Evolutionary conservation across 2,113 vertebrate genomes (phyloP).

Genomic region (Etheostoma spectabile): DNA sequence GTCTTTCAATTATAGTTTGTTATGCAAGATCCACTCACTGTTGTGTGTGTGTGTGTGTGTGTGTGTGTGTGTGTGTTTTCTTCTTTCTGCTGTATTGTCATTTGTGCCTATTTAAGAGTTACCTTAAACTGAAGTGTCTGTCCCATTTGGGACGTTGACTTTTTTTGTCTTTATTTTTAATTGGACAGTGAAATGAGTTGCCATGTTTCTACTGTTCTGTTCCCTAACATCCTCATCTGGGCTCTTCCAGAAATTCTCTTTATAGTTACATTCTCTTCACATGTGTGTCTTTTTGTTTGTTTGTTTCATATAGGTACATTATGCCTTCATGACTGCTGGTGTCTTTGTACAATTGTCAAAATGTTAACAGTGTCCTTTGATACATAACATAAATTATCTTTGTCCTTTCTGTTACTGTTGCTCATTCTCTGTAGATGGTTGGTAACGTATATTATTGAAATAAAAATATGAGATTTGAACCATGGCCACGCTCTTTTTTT

Average conservation of each 20-base stretch:
- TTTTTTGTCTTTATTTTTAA: neutral
- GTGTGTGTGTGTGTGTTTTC: too few relatives aligned
- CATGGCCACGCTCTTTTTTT: neutral
- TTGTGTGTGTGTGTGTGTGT: too few relatives aligned
- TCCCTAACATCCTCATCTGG: neutral
- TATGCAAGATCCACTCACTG: neutral
- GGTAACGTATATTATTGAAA: conserved; percentile 39
- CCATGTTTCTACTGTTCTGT: neutral
- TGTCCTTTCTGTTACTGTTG: conserved; percentile 24
- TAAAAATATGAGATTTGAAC: conserved; percentile 32
- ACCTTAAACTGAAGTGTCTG: conserved; percentile 15
- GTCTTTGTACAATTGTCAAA: conserved; percentile 39
- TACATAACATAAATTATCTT: conserved; percentile 22
- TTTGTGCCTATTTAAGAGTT: conserved; percentile 40
- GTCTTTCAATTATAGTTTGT: neutral
- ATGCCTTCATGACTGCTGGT: conserved; percentile 67
- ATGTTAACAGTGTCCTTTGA: conserved; percentile 41
- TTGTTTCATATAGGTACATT: conserved; percentile 24
- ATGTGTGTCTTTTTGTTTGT: too few relatives aligned
- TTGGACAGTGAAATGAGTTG: conserved; percentile 3
- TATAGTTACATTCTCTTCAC: too few relatives aligned
- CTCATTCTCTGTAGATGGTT: conserved; percentile 26
- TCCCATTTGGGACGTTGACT: conserved; percentile 23
- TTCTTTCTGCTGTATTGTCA: conserved; percentile 20
- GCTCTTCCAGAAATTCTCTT: conserved; percentile 1